Base-by-base conservation (phyloP, 2,797 vertebrate genomes). In the Paguma larvata region DNA sequence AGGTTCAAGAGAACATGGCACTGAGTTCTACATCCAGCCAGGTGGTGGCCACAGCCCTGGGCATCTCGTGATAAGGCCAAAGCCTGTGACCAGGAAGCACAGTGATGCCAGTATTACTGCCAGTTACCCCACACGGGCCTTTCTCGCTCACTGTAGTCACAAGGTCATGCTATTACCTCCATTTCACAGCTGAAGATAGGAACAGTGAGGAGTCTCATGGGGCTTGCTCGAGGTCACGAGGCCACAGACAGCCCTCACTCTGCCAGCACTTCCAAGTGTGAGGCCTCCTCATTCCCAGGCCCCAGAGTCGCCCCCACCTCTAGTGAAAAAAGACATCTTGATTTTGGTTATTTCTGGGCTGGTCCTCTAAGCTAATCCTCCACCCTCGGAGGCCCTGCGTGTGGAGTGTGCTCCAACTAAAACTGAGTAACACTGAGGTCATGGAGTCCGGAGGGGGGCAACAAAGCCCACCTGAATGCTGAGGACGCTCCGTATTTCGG, bases 1-100 rank as follows among this genome's bases (percentile, higher is more conserved):
- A 72, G 25, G 23, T 13, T 65, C 44, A 25, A 21, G 4, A 32
- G 67, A 18, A 73, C 12, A 2, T 32, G 44, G 53, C 56, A 41
- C 8, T 41, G 38, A 65, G 32, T 2, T 15, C 38, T 56, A 14
- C 62, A 34, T 25, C n/a, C 44, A 30, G 3, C 30, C 30, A 14
- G 44, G 56, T 9, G 7, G n/a, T 32, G 59, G 32, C 44, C 92
- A 80, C 21, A 48, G 10, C 59, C 62, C 48, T 18, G n/a, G 23
- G 23, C 15, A 41, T 44, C 77, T n/a, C 56, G 1, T 23, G 10
- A 53, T 30, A 63, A 5, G 9, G 34, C 23, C 83, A 44, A 85
- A 19, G 46, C 25, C 34, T 3, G 0, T 0, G 23, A 8, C 32
- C n/a, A 27, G 14, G 4, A 41, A 5, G 44, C 12, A 34, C 27